Percentiles rank a stretch among this genome's conserved stretches.
Conservation (phyloP, 64 coral and sea anemone species). For the Montipora capricornis region DNA sequence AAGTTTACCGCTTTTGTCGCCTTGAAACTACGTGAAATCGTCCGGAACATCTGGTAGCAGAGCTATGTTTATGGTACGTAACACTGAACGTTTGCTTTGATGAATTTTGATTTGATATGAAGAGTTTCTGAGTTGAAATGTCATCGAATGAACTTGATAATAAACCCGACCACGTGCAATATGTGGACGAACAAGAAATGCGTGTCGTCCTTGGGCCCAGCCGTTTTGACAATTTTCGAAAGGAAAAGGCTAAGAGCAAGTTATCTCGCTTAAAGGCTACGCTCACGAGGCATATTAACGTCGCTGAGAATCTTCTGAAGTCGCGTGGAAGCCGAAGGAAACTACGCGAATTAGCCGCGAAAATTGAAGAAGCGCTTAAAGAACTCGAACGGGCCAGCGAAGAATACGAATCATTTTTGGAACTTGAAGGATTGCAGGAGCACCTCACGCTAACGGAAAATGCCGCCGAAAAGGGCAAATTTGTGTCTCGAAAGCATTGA, state of each 20-base stretch:
- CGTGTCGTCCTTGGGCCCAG: no score
- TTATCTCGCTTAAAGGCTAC: no score
- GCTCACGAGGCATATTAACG: no score
- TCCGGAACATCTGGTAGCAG: no score
- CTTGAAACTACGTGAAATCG: no score
- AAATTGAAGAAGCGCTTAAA: slow-evolving; percentile 18
- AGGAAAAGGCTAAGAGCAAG: no score
- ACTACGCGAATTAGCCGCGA: background rate
- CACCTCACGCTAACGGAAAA: background rate
- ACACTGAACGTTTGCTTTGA: background rate
- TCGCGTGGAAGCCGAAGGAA: background rate
- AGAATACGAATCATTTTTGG: slow-evolving; percentile 9
- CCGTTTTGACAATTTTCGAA: no score
- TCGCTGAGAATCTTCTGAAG: background rate
- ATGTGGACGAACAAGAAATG: no score
- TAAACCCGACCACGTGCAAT: no score
- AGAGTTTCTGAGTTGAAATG: background rate
- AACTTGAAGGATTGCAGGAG: slow-evolving; percentile 7
- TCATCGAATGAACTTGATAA: background rate
- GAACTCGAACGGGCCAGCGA: slow-evolving; percentile 3
- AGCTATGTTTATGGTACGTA: background rate
- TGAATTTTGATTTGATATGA: background rate
- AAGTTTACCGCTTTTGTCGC: no score
- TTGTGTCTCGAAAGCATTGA: slow-evolving; percentile 23
- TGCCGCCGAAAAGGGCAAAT: no score